Conservation (phyloP, 2,888 invertebrate genomes). For the Sphaerophoria rueppellii region DNA sequence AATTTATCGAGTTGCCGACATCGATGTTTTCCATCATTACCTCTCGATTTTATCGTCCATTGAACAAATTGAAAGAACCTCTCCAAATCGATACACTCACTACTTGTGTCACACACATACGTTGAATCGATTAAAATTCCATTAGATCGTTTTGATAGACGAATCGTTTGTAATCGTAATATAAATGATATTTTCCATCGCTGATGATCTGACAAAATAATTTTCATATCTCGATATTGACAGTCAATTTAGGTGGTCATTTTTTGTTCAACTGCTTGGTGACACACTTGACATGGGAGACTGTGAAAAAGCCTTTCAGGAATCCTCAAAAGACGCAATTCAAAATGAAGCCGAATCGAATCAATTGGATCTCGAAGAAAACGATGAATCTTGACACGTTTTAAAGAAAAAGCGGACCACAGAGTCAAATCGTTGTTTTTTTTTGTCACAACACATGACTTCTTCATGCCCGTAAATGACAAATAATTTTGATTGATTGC, state of each 20-base stretch:
- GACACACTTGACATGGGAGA: slow-evolving; percentile 34
- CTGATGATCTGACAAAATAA: slow-evolving; percentile 44
- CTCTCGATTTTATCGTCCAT: slow-evolving; percentile 62
- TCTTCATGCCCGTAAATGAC: slow-evolving; percentile 69
- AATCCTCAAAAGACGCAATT: slow-evolving; percentile 40
- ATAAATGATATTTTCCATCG: slow-evolving; percentile 61
- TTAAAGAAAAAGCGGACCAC: background rate
- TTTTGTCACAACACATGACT: slow-evolving; percentile 73
- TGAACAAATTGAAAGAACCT: slow-evolving; percentile 58
- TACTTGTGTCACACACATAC: slow-evolving; percentile 64
- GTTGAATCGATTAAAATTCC: slow-evolving; percentile 63
- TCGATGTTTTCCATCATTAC: slow-evolving; percentile 59
- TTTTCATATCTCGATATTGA: background rate
- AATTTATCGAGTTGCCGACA: slow-evolving; percentile 33
- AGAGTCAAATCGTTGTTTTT: slow-evolving; percentile 44
- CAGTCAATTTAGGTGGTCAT: slow-evolving; percentile 48
- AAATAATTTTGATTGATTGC: slow-evolving; percentile 72
- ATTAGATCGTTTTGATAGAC: slow-evolving; percentile 31
- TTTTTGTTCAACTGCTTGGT: slow-evolving; percentile 41
- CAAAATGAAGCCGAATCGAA: slow-evolving; percentile 59
- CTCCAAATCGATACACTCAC: slow-evolving; percentile 34
- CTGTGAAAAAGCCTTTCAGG: slow-evolving; percentile 60
- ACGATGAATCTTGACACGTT: background rate
- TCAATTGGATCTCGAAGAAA: slow-evolving; percentile 57
- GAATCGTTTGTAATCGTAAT: background rate